Evolutionary conservation across 2,797 vertebrate genomes (phyloP), one percentile per base, ranked within the genome.

Genomic region (Nannoperca australis): DNA sequence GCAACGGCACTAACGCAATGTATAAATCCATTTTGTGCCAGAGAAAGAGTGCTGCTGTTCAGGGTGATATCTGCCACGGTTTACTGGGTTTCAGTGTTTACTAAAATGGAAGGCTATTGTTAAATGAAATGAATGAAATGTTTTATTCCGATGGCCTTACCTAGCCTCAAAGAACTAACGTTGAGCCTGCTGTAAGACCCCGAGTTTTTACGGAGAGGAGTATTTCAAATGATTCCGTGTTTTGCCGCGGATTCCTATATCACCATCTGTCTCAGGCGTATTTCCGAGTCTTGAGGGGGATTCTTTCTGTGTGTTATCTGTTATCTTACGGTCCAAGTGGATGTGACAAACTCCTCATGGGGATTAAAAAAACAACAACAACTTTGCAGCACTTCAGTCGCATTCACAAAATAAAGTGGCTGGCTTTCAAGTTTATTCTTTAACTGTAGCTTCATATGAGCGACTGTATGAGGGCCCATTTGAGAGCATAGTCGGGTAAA

Each of bases 91-190:
- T 45, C 24, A 38, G 11, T 14, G 62, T 75, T 65, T 63, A 1
- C 59, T 20, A 70, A 82, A 49, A 84, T 72, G 67, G 70, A 72
- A 77, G 66, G 73, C 62, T 74, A 56, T 82, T 89, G 85, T 90
- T 88, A 55, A 62, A 7, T 51, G 34, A 70, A 82, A 85, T 82
- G 65, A 84, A 82, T 81, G 70, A 80, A 68, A 47, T 79, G 38
- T 81, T 79, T 80, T 45, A 54, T 80, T 78, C 62, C 45, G 70
- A 34, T 84, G 91, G 87, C 81, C 88, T 85, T 49, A 68, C 56
- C 65, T 60, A 58, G 55, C 61, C 30, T 56, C 34, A 44, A 42
- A 51, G 36, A 77, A 50, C 10, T 22, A 50, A 50, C 47, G 13
- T 10, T 66, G 15, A 83, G 50, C 73, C 61, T 7, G 1, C 30